Conservation (phyloP, 2,888 invertebrate genomes). For the Euproctis similis region DNA sequence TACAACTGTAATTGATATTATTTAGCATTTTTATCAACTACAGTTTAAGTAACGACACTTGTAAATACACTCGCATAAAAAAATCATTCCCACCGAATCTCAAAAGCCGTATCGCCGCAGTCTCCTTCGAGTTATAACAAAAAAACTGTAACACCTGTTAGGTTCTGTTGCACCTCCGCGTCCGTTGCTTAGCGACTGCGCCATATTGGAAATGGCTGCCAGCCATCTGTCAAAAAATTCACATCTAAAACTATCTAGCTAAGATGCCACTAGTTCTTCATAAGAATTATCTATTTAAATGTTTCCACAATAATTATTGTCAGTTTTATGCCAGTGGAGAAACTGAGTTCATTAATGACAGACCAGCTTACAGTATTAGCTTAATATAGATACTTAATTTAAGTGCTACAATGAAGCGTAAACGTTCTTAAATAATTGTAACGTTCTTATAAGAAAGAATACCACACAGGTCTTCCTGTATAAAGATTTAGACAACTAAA, state of each 20-base stretch:
- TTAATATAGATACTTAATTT: too few relatives aligned
- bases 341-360: too few relatives aligned
- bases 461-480: too few relatives aligned
- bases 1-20: too few relatives aligned
- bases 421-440: too few relatives aligned
- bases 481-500: too few relatives aligned
- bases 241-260: constrained; percentile 42
- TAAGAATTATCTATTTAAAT: background rate
- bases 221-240: constrained; percentile 68
- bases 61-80: too few relatives aligned
- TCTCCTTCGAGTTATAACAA: constrained; percentile 32
- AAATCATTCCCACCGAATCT: constrained; percentile 47
- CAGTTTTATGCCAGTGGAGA: background rate
- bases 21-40: too few relatives aligned
- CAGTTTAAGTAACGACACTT: too few relatives aligned
- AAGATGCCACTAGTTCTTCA: background rate
- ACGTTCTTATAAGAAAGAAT: too few relatives aligned
- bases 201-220: constrained; percentile 52
- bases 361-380: too few relatives aligned
- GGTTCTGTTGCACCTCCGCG: constrained; percentile 49
- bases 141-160: constrained; percentile 58
- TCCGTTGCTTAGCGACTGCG: constrained; percentile 48
- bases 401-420: too few relatives aligned
- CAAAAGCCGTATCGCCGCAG: constrained; percentile 53
- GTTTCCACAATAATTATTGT: background rate